A percentile compares a stretch with the other conserved stretches of the same genome.
phyloP scores from a whole-genome alignment of 2,113 vertebrate species.

The Electrona antarctica region DNA sequence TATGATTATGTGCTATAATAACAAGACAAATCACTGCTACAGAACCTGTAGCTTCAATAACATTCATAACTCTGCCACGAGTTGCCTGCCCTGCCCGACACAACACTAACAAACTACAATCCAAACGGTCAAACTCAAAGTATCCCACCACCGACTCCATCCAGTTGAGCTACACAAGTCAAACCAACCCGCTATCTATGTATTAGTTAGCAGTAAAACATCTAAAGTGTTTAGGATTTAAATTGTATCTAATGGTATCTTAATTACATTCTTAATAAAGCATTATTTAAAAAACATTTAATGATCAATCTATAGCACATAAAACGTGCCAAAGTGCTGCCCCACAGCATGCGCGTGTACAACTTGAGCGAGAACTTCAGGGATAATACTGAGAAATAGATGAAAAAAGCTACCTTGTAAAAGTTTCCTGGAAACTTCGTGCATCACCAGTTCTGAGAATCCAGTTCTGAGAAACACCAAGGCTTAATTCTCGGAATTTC shows the following conservation, averaged over 20 bases:
- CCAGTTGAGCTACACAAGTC: too few species aligned
- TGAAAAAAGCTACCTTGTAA: slow-evolving; percentile 90
- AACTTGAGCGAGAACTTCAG: slow-evolving; percentile 75
- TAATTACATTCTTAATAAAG: too few species aligned
- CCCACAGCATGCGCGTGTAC: slow-evolving; percentile 9
- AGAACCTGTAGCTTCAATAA: neutral
- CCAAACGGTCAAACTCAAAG: neutral
- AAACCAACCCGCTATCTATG: too few species aligned
- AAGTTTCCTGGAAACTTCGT: slow-evolving; percentile 98
- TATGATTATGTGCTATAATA: too few species aligned
- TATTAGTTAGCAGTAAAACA: too few species aligned
- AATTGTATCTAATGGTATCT: too few species aligned
- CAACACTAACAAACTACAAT: neutral
- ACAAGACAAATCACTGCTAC: too few species aligned
- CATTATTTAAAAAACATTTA: too few species aligned
- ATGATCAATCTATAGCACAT: too few species aligned
- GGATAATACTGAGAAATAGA: slow-evolving; percentile 64
- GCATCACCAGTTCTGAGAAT: slow-evolving; percentile 97
- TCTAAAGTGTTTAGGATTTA: too few species aligned
- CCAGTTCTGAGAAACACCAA: slow-evolving; percentile 96
- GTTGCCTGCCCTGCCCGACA: neutral
- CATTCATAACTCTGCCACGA: neutral
- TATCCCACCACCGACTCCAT: neutral
- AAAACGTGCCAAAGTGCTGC: neutral
- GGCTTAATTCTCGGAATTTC: slow-evolving; percentile 99